phyloP scores from a whole-genome alignment of 2,888 invertebrate genomes.

The Drosophila conformis region DNA sequence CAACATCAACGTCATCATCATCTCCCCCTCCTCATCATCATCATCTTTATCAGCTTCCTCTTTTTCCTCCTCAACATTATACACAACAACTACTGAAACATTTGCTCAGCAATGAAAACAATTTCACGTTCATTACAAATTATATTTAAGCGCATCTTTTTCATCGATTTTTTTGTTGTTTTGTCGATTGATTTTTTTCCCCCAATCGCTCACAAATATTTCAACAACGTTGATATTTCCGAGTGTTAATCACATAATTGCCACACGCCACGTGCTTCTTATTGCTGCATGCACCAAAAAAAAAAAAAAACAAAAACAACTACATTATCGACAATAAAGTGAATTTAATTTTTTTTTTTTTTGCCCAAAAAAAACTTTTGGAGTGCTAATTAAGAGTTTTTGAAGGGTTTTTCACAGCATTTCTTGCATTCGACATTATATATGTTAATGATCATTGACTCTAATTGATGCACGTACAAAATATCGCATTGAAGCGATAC shows the following conservation, averaged over 20 bases:
- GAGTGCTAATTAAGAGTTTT: slow-evolving; percentile 14
- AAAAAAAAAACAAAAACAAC: background rate
- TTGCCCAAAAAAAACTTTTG: background rate
- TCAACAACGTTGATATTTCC: slow-evolving; percentile 16
- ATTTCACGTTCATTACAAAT: slow-evolving; percentile 73
- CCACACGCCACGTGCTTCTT: slow-evolving; percentile 17
- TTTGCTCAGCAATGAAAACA: slow-evolving; percentile 61
- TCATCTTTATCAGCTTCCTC: background rate
- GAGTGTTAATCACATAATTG: slow-evolving; percentile 46
- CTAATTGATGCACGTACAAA: slow-evolving; percentile 7
- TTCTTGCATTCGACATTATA: slow-evolving; percentile 1
- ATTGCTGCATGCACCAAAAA: slow-evolving; percentile 48
- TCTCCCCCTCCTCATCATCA: slow-evolving; percentile 30
- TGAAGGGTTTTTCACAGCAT: background rate
- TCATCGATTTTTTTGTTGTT: slow-evolving; percentile 10
- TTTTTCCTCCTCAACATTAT: background rate
- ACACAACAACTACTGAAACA: slow-evolving; percentile 50
- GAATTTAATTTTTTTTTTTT: slow-evolving; percentile 15
- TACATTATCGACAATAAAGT: slow-evolving; percentile 17
- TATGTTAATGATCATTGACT: slow-evolving; percentile 3
- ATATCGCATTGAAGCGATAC: background rate
- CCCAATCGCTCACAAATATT: slow-evolving; percentile 24
- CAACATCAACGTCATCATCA: slow-evolving; percentile 39
- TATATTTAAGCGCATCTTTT: slow-evolving; percentile 8
- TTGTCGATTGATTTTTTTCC: background rate